Percentiles rank a stretch among this genome's conserved stretches.
phyloP scores from a whole-genome alignment of 2,797 vertebrate species.

The Chaunax sp. region DNA sequence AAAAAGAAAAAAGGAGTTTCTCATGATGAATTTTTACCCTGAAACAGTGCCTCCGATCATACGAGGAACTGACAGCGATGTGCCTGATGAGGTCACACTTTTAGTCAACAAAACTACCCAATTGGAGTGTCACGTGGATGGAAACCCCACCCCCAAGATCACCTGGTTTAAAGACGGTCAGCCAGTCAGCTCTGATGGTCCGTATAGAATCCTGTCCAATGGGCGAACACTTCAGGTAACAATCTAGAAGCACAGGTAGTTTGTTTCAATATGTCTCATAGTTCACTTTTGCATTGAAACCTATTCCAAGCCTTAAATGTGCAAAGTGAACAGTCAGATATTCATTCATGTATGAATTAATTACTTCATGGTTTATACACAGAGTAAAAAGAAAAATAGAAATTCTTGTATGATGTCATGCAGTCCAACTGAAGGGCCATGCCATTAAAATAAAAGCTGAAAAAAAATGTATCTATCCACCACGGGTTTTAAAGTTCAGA shows the following conservation, averaged over 20 bases:
- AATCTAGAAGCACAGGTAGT: neutral
- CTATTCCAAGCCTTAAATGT: neutral
- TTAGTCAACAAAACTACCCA: conserved; percentile 83
- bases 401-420: neutral
- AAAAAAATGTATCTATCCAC: too few species aligned
- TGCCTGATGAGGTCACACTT: conserved; percentile 89
- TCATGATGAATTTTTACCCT: conserved; percentile 17
- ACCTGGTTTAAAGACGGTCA: conserved; percentile 92
- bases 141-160: conserved; percentile 88
- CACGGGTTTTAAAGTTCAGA: too few species aligned
- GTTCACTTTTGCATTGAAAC: neutral
- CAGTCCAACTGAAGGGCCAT: neutral
- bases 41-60: conserved; percentile 91
- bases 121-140: conserved; percentile 88
- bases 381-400: too few species aligned
- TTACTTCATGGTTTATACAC: too few species aligned
- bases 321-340: too few species aligned
- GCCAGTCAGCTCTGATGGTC: conserved; percentile 76
- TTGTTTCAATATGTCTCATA: neutral
- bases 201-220: conserved; percentile 81
- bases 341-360: too few species aligned
- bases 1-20: neutral
- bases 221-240: conserved; percentile 91
- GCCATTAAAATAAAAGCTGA: too few species aligned
- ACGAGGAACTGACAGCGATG: conserved; percentile 79